Conservation (phyloP, 2,888 invertebrate genomes). For the Drosophila niveifrons region DNA sequence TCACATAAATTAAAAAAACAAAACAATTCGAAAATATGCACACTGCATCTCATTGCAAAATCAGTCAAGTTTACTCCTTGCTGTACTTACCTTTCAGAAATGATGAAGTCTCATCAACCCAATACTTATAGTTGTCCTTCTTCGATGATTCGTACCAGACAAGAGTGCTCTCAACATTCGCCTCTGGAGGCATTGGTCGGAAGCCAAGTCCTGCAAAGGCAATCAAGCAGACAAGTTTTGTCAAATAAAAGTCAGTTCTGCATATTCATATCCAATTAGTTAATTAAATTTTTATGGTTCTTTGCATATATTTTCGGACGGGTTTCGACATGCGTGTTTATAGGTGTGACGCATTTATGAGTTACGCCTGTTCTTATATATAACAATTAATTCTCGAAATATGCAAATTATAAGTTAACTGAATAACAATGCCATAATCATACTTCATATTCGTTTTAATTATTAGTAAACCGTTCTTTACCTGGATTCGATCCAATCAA, state of each 20-base stretch:
- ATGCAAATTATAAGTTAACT: not conserved
- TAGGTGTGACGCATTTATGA: conserved; percentile 5
- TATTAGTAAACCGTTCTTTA: conserved; percentile 76
- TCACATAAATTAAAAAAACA: conserved; percentile 21
- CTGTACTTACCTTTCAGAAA: conserved; percentile 90
- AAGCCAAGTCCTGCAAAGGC: conserved; percentile 93
- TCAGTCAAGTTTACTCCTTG: not conserved
- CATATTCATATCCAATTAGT: conserved; percentile 5
- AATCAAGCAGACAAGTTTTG: not conserved
- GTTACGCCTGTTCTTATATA: not conserved
- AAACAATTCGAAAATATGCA: conserved; percentile 1
- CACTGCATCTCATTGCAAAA: not conserved
- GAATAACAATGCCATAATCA: not conserved
- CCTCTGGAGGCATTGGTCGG: conserved; percentile 97
- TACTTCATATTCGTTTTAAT: not conserved
- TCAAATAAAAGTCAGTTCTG: not conserved
- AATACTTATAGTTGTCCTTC: conserved; percentile 91
- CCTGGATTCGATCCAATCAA: conserved; percentile 98
- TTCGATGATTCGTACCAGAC: conserved; percentile 93
- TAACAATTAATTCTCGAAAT: not conserved
- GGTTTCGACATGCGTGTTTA: conserved; percentile 5
- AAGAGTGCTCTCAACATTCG: conserved; percentile 97
- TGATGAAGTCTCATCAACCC: conserved; percentile 91
- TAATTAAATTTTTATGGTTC: conserved; percentile 13
- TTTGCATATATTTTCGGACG: not conserved